Base-by-base conservation (phyloP, 2,113 vertebrate species). In the Callithrix jacchus region DNA sequence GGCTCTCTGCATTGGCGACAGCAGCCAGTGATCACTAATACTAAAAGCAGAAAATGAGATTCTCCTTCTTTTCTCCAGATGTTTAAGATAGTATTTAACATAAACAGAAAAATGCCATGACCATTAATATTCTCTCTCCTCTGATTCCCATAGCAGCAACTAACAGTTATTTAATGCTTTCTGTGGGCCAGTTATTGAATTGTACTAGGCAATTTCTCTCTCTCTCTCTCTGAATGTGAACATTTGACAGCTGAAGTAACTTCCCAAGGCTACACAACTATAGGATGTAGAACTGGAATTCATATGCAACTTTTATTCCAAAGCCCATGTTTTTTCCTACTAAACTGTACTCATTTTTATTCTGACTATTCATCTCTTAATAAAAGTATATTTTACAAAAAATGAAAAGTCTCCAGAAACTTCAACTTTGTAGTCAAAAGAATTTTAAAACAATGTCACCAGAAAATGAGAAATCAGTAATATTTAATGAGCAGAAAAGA, bases 41-140 rank as follows among this genome's bases (percentile, higher is more conserved):
- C 64, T 66, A 52, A 98, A 96, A 92, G 83, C 49, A 56, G 73
- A 88, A 95, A 97, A 70, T 58, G 68, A 97, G 93, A 92, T 91
- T 80, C 64, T 91, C 70, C 76, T 68, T 91, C 49, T 76, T 70
- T 76, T 8, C 42, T 87, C 45, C 11, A 83, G 32, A 83, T 2
- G 2, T 82, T 64, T 25, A 76, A 95, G 18, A 93, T 1, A 25
- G 40, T 70, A 27, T 58, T 56, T 40, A 68, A 83, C 11, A 74
- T 68, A 70, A 64, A 18, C 52, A 76, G 52, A 89, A 74, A 40
- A 64, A 84, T 42, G 14, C 25, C 16, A 68, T 25, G 27, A 21
- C 35, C 73, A 52, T 64, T 79, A 87, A 71, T 20, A n/a, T 37
- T 79, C 35, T 17, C 35, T 85, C n/a, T 77, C 20, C 47, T 76